Evolutionary conservation across 2,113 vertebrate species (phyloP).

Genomic region (Cacatua alba): DNA sequence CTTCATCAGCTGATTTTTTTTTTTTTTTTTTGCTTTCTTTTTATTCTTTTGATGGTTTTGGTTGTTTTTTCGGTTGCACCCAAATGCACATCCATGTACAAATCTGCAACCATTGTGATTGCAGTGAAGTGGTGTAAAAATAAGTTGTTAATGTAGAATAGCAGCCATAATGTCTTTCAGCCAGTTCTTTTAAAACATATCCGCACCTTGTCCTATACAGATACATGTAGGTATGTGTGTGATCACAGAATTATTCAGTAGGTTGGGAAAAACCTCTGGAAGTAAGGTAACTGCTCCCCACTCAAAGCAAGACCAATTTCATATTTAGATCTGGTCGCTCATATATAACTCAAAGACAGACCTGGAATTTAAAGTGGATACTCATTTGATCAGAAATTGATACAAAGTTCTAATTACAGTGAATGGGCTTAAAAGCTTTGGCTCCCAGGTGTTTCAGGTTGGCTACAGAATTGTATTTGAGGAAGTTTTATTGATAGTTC

Average conservation of each 20-base stretch:
- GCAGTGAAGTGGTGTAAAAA: constrained; percentile 23
- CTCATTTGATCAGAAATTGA: background rate
- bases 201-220: background rate
- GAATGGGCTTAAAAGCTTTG: background rate
- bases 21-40: background rate
- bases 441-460: background rate
- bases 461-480: background rate
- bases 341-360: background rate
- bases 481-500: background rate
- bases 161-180: background rate
- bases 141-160: background rate
- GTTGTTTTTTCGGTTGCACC: background rate
- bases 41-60: background rate
- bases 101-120: background rate
- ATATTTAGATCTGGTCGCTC: background rate
- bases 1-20: constrained; percentile 33
- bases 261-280: background rate
- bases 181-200: background rate
- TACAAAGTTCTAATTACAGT: background rate
- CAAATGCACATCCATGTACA: background rate
- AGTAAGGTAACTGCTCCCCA: background rate
- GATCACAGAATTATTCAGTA: background rate
- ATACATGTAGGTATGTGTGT: background rate
- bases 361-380: background rate
- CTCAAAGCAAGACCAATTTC: background rate